Evolutionary conservation across 1,140 invertebrate species (phyloP).

Genomic region (Sinella curviseta): DNA sequence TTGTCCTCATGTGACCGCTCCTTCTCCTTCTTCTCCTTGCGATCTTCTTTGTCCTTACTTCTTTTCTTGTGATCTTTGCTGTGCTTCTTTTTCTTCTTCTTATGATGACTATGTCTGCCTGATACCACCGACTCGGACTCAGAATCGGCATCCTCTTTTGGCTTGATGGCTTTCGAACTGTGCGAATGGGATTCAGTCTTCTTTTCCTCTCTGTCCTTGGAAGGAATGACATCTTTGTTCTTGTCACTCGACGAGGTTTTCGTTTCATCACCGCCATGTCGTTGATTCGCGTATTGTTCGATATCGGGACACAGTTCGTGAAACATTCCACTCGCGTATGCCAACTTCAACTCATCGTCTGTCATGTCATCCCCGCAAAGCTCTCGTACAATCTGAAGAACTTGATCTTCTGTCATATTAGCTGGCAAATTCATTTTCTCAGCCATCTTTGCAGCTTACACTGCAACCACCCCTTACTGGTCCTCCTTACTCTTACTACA

Average conservation of each 20-base stretch:
- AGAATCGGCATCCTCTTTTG: background rate
- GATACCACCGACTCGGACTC: background rate
- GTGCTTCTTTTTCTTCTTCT: background rate
- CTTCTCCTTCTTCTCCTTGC: background rate
- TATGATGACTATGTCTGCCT: background rate
- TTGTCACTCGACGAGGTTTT: background rate
- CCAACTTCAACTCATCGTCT: background rate
- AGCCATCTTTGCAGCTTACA: too few species aligned
- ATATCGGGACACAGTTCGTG: background rate
- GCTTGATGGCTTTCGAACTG: background rate
- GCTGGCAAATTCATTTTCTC: too few species aligned
- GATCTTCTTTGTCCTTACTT: background rate
- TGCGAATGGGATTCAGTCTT: too few species aligned
- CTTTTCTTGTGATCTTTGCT: background rate
- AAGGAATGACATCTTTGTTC: background rate
- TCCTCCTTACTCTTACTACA: too few species aligned
- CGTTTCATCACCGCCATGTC: background rate
- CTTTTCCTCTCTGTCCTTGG: background rate
- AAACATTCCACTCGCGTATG: background rate
- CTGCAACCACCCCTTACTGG: too few species aligned
- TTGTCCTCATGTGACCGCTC: background rate
- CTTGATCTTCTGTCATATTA: background rate
- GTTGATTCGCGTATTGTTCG: background rate
- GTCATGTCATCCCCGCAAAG: constrained; percentile 12
- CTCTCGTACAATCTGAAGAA: background rate